phyloP scores from a whole-genome alignment of 2,888 invertebrate genomes.

The Thelaira solivaga region DNA sequence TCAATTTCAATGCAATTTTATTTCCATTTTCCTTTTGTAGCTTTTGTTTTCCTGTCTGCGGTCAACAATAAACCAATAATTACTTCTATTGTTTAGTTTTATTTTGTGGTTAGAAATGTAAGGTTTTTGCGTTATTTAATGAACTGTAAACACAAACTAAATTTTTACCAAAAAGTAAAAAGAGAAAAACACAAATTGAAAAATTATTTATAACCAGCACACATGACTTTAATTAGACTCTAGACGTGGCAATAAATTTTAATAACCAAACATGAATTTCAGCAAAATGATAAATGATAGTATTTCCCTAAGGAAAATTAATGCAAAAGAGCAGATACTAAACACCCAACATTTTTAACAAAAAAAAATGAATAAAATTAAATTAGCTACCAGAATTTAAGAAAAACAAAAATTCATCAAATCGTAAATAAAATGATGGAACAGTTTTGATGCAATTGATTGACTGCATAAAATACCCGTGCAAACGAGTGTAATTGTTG shows the following conservation, averaged over 20 bases:
- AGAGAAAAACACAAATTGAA: not conserved
- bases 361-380: not conserved
- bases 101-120: slow-evolving; percentile 30
- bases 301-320: slow-evolving; percentile 40
- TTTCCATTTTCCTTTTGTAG: not conserved
- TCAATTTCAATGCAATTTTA: not conserved
- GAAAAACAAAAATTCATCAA: not conserved
- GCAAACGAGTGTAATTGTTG: slow-evolving; percentile 14
- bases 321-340: slow-evolving; percentile 4
- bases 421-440: slow-evolving; percentile 3
- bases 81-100: slow-evolving; percentile 40
- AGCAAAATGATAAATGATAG: not conserved
- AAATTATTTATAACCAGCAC: not conserved
- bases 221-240: not conserved
- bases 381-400: not conserved
- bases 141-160: slow-evolving; percentile 28
- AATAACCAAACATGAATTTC: slow-evolving; percentile 37
- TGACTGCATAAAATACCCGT: too few relatives aligned
- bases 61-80: slow-evolving; percentile 37
- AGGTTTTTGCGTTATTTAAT: slow-evolving; percentile 40
- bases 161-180: not conserved
- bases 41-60: slow-evolving; percentile 10
- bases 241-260: slow-evolving; percentile 11
- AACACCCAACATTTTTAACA: not conserved
- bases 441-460: slow-evolving; percentile 15